Conservation (phyloP, 2,113 vertebrate species). For the Chlamydotis undulata region DNA sequence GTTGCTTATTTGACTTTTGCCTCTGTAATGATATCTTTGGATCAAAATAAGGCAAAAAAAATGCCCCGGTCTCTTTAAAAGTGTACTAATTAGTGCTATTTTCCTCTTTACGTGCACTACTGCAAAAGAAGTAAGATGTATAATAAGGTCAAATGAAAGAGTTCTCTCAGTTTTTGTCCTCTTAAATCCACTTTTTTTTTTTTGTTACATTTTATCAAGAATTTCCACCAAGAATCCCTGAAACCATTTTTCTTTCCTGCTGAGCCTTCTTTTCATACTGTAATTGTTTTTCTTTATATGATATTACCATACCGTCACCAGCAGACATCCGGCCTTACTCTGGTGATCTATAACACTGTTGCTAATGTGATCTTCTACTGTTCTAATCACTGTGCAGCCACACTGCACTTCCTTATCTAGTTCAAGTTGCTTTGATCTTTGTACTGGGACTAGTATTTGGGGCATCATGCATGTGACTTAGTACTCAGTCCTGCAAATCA, state of each 20-base stretch:
- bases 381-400: accelerated
- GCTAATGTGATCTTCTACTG: background rate
- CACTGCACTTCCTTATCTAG: background rate
- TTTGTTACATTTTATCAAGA: background rate
- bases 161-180: background rate
- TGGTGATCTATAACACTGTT: background rate
- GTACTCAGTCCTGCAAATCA: background rate
- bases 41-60: background rate
- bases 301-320: background rate
- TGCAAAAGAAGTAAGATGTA: background rate
- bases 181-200: background rate
- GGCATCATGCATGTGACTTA: background rate
- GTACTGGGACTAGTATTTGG: background rate
- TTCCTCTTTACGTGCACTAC: background rate
- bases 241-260: background rate
- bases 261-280: background rate
- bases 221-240: background rate
- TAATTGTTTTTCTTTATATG: background rate
- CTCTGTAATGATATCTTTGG: background rate
- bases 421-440: background rate
- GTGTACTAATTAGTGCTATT: background rate
- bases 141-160: background rate
- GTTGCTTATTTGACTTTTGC: background rate
- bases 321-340: background rate
- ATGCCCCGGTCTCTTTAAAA: accelerated